Base-by-base conservation (phyloP, 2,113 vertebrate species). In the Anser cygnoides region DNA sequence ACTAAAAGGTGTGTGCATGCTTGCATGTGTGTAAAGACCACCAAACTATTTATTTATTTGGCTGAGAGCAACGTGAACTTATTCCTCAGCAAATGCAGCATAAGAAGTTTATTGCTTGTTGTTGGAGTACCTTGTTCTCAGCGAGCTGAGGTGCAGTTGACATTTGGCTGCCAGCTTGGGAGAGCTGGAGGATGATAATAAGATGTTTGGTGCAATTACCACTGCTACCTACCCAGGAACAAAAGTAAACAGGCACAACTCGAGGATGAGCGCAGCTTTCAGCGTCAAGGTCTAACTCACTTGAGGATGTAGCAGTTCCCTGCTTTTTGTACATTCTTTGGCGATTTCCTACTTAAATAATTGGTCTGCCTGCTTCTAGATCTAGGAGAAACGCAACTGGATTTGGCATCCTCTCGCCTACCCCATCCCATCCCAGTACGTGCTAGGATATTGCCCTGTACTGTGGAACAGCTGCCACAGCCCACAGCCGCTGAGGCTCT, bases 161-260 rank as follows among this genome's bases (percentile, higher is more conserved):
- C 90, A 77, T 94, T 91, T 90, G 93, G 78, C 82, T 93, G 84
- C 80, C 55, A 91, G 84, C 89, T 80, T 67, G 84, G 81, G 94
- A 76, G 55, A 55, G 62, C 71, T 77, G 62, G 78, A 1, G 82
- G 87, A 89, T 3, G 39, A 43, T 55, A 94, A 63, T 35, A 58
- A 84, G 81, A 37, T 13, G 62, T 83, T 92, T 73, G 75, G 72
- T 83, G 78, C 90, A 92, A 80, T 91, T 66, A 90, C 71, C 90
- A 55, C 63, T 3, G 10, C n/a, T 76, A 59, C 67, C 63, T 66
- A 44, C 28, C 23, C 54, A 44, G 82, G 63, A 88, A 68, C 3
- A 3, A 58, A 85, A 85, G 78, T 39, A 82, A 95, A 92, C 63
- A 49, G 75, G 55, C 33, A 59, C 58, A 62, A 43, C 1, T 1